Conservation (phyloP, 2,113 vertebrate species). For the Mormoops blainvillei region DNA sequence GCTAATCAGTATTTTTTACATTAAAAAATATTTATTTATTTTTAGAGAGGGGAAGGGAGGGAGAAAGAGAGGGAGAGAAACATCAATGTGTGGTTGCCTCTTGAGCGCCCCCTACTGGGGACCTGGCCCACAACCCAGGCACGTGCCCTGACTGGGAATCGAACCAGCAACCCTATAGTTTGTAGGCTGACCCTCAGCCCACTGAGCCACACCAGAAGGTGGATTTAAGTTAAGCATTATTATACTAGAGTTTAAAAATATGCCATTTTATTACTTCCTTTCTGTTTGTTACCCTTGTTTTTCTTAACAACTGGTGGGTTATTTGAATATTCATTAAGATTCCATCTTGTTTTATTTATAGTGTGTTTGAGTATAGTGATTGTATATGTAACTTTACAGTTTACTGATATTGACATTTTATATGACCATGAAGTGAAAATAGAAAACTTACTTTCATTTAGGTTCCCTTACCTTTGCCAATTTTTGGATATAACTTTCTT, state of each 20-base stretch:
- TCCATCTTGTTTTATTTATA: background rate
- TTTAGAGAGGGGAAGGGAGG: no score
- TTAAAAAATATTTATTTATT: no score
- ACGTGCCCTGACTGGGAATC: no score
- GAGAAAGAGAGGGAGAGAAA: no score
- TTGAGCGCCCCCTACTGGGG: no score
- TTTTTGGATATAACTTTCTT: background rate
- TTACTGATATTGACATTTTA: background rate
- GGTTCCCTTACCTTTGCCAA: background rate
- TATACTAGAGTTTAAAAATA: background rate
- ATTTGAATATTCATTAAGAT: background rate
- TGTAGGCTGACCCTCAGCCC: no score
- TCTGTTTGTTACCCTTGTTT: background rate
- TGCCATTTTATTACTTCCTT: background rate
- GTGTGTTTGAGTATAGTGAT: background rate
- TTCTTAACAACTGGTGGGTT: background rate
- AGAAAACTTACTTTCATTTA: background rate
- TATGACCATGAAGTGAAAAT: background rate
- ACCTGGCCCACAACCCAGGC: no score
- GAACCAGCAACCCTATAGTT: no score
- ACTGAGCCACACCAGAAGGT: no score
- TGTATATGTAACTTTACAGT: background rate
- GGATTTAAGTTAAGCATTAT: background rate
- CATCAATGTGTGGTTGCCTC: no score
- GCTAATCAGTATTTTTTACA: no score